These are phyloP conservation scores for Cistogaster globosa DNA, from an alignment of 2,888 invertebrate species.

Conservation along the genomic window DNA sequence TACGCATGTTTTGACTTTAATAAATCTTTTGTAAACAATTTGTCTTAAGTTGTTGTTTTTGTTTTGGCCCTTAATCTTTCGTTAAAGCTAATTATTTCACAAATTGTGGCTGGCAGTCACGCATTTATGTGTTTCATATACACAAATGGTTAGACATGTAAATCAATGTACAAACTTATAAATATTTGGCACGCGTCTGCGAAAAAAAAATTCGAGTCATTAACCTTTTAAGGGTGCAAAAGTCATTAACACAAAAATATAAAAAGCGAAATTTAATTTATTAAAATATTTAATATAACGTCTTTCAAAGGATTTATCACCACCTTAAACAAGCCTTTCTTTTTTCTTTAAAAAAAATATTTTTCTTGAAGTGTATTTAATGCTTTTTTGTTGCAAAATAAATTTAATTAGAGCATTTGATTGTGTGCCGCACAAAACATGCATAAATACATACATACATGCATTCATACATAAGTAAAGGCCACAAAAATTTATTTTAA, in stretches of 20 bases:
- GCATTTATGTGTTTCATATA: conserved; percentile 52
- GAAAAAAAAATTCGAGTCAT: conserved; percentile 29
- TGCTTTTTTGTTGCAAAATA: not conserved
- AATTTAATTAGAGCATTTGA: conserved; percentile 17
- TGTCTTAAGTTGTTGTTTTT: conserved; percentile 48
- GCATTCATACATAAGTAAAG: not conserved
- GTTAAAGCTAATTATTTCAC: conserved; percentile 66
- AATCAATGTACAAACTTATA: conserved; percentile 55
- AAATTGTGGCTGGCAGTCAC: conserved; percentile 68
- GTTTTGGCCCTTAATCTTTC: conserved; percentile 29
- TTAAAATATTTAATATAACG: not conserved
- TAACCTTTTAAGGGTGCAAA: conserved; percentile 32
- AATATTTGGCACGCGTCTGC: conserved; percentile 67
- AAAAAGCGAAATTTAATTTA: not conserved
- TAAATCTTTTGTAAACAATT: conserved; percentile 61
- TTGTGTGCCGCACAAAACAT: not conserved
- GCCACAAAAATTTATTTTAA: too few species aligned
- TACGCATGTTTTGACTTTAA: conserved; percentile 45
- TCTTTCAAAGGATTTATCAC: not conserved
- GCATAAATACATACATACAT: too few species aligned
- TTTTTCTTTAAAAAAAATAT: not conserved
- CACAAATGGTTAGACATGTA: conserved; percentile 6
- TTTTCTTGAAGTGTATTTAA: too few species aligned
- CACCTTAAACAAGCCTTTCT: too few species aligned
- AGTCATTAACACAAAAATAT: not conserved